A percentile compares a stretch with the other conserved stretches of the same genome.
Evolutionary conservation across 2,888 invertebrate species (phyloP).

Genomic region (Lycaena phlaeas): DNA sequence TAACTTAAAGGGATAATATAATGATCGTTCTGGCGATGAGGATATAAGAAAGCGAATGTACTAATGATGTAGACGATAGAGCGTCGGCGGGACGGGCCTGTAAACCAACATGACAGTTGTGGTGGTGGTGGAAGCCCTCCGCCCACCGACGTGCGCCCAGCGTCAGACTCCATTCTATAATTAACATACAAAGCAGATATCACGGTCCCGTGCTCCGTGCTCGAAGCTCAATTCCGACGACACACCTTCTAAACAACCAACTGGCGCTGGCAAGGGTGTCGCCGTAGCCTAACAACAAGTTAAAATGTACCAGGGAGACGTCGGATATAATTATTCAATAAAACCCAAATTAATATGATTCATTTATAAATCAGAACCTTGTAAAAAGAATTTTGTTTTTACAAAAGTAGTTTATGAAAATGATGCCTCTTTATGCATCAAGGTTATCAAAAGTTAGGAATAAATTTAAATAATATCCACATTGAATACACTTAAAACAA

Average conservation of each 20-base stretch:
- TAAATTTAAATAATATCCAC: background rate
- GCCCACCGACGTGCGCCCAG: slow-evolving; percentile 11
- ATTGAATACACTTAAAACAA: background rate
- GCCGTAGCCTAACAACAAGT: slow-evolving; percentile 1
- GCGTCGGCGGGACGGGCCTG: too few relatives aligned
- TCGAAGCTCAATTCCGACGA: slow-evolving; percentile 17
- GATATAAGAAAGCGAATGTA: too few relatives aligned
- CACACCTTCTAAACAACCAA: slow-evolving; percentile 2
- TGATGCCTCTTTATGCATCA: background rate
- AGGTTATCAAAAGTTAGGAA: background rate
- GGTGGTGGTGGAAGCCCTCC: too few relatives aligned
- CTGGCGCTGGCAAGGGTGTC: slow-evolving; percentile 3
- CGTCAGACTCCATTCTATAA: slow-evolving; percentile 23
- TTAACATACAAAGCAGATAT: slow-evolving; percentile 29
- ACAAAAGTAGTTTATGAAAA: background rate
- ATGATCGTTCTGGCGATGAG: too few relatives aligned
- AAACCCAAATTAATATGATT: background rate
- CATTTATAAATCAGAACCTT: background rate
- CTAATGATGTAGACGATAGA: too few relatives aligned
- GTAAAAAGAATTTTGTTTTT: too few relatives aligned
- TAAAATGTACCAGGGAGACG: slow-evolving; percentile 15
- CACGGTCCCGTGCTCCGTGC: slow-evolving; percentile 22
- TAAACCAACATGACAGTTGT: too few relatives aligned
- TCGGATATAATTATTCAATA: slow-evolving; percentile 13
- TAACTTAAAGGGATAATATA: too few relatives aligned